Evolutionary conservation across 1,140 invertebrate genomes (phyloP).

Genomic region (Philopotamus ludificatus): DNA sequence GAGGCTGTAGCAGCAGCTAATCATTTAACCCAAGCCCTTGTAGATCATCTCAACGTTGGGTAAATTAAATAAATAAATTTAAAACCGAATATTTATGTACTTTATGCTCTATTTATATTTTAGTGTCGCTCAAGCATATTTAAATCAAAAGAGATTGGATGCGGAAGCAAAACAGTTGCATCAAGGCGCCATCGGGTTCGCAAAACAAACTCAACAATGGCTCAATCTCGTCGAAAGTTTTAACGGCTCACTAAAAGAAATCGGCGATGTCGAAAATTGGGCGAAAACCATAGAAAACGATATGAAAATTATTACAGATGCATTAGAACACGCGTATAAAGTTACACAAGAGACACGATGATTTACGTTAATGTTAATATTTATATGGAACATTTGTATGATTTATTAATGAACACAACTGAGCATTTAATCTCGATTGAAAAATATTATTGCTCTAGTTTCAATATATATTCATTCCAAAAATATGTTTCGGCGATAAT

Average conservation of each 20-base stretch:
- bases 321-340: conserved; percentile 94
- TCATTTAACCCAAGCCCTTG: conserved; percentile 88
- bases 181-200: conserved; percentile 89
- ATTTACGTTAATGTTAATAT: not conserved
- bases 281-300: conserved; percentile 95
- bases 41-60: conserved; percentile 97
- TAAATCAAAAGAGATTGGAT: conserved; percentile 97
- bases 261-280: conserved; percentile 99
- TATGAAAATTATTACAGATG: conserved; percentile 89
- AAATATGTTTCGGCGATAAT: too few relatives aligned
- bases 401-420: too few relatives aligned
- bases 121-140: conserved; percentile 93
- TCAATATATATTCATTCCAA: too few relatives aligned
- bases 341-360: conserved; percentile 57
- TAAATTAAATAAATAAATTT: conserved; percentile 57
- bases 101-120: conserved; percentile 43
- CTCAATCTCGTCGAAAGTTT: conserved; percentile 91
- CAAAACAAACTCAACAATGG: conserved; percentile 97
- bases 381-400: too few relatives aligned
- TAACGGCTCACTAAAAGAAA: conserved; percentile 94
- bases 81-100: too few relatives aligned
- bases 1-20: conserved; percentile 90
- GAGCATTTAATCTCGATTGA: too few relatives aligned
- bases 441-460: too few relatives aligned
- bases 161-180: conserved; percentile 97